A percentile compares a stretch with the other conserved stretches of the same genome.
phyloP scores from a whole-genome alignment of 2,888 invertebrate species.

The Pammene aurita region DNA sequence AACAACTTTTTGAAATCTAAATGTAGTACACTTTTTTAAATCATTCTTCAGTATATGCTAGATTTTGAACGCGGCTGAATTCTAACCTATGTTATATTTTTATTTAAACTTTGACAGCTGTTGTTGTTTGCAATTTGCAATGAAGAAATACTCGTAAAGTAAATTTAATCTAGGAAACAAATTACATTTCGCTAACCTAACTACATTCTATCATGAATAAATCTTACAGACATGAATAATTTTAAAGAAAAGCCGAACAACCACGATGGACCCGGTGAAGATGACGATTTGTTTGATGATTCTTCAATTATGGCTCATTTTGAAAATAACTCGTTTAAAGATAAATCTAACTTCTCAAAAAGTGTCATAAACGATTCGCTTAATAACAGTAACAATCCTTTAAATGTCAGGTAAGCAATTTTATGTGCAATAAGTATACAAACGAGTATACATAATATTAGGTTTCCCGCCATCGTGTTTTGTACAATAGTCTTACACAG shows the following conservation, averaged over 20 bases:
- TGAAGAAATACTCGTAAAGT: neutral
- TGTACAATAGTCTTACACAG: too few relatives aligned
- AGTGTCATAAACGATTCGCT: conserved; percentile 55
- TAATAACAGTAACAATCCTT: conserved; percentile 52
- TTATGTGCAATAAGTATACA: neutral
- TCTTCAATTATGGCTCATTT: conserved; percentile 70
- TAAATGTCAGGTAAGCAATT: conserved; percentile 68
- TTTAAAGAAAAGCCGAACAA: conserved; percentile 16
- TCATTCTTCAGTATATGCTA: neutral
- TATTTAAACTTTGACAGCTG: neutral
- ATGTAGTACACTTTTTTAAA: neutral
- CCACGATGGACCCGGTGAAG: conserved; percentile 48
- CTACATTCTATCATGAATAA: neutral
- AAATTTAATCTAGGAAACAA: conserved; percentile 7
- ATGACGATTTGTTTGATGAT: conserved; percentile 73
- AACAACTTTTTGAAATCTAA: neutral
- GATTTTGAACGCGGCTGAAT: conserved; percentile 5
- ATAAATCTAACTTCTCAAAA: conserved; percentile 50
- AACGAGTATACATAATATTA: too few relatives aligned
- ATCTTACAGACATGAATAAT: conserved; percentile 19
- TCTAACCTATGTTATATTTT: conserved; percentile 19
- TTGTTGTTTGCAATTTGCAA: conserved; percentile 15
- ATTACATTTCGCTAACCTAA: neutral
- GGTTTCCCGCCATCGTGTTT: neutral
- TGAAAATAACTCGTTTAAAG: conserved; percentile 62